Evolutionary conservation across 2,113 vertebrate genomes (phyloP), one percentile per base, ranked within the genome.

Genomic region (Esox niger): DNA sequence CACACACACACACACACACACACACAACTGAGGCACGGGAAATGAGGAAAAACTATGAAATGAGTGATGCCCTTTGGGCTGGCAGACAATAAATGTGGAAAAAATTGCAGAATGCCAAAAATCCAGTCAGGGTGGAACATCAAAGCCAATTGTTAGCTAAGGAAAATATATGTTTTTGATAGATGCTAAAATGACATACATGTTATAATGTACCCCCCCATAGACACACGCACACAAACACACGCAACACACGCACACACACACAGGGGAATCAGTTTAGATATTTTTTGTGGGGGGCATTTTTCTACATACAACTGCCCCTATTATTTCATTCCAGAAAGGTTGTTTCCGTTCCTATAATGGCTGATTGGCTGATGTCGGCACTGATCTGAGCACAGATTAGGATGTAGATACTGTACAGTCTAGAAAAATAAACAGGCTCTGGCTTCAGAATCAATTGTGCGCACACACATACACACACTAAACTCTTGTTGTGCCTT

Each of bases 401-500:
- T n/a, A 59, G 56, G 46, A 65, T 76, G 71, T 73, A 71, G 38
- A 69, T 6, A 62, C 59, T 21, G n/a, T 35, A 35, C 31, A 35
- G 31, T 21, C 38, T 20, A 21, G 7, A 9, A 62, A 67, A 58
- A 70, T 77, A 72, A 73, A 80, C n/a, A n/a, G 49, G 72, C 9
- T 57, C 7, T 57, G 52, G 35, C 52, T 8, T 17, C 30, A n/a
- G 49, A 27, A 23, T 33, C 3, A 1, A 32, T 21, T 35, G 33
- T 43, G 31, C 77, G 79, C 84, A n/a, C 25, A 52, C 43, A 65
- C 63, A 49, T 29, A 52, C 27, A 30, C 15, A n/a, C 20, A 61
- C 78, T 86, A 82, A 87, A 86, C 85, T 83, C 86, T 81, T 87
- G 86, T 87, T 85, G 82, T 82, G 80, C 82, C 75, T 81, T 88